Evolutionary conservation across 2,113 vertebrate species (phyloP), one percentile per base, ranked within the genome.

Genomic region (Lipophrys pholis): DNA sequence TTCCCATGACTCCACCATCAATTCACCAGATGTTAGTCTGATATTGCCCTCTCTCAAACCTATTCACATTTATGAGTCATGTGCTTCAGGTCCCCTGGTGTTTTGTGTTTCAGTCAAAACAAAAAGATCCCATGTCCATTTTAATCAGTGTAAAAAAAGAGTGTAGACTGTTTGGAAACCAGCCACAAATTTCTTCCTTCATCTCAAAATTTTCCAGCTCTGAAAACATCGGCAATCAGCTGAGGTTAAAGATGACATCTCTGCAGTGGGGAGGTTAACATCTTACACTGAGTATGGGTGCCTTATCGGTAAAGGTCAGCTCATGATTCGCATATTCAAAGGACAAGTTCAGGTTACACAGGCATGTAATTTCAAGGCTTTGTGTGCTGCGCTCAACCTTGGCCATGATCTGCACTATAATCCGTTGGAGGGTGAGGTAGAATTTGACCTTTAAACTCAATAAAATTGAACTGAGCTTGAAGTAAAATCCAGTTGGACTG

Each of bases 91-190:
- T 58, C 69, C 84, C 60, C 55, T 45, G 50, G 55, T 59, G 77
- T 66, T 73, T 68, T 63, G 39, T 39, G 41, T 63, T 45, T 68
- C 55, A 81, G 77, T 78, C 84, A 89, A 91, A 90, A 90, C 86
- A 90, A 68, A 82, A 50, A 72, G 68, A 79, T 90, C 83, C 49
- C 1, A 79, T 90, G 77, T 91, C 70, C 40, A 54, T 66, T 84
- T 84, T 74, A 83, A 89, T 92, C 76, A 78, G 30, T 3, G 17
- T 69, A 55, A 83, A 70, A 73, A 36, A 62, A 73, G 39, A 62
- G 63, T 76, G 58, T 11, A 54, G 56, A 21, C 36, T 68, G 59
- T 77, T 60, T 60, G 66, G 55, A 82, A 61, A 69, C 11, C 55
- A 66, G 73, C 76, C 43, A 36, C 8, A 58, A 73, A 60, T 70